Conservation (phyloP, 2,888 invertebrate genomes). For the Villa cingulata region DNA sequence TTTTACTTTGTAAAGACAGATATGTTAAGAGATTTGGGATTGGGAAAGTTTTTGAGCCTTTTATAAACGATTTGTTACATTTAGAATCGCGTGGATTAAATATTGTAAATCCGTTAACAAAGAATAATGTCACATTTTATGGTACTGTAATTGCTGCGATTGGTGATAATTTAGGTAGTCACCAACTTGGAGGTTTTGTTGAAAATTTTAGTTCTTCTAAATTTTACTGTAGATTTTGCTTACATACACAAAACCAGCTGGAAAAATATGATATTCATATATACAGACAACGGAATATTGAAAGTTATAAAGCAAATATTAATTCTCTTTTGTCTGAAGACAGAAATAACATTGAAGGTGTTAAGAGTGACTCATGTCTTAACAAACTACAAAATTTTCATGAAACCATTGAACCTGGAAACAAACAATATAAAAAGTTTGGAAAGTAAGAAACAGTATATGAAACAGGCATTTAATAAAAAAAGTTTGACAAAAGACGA, state of each 20-base stretch:
- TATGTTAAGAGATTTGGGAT: constrained; percentile 18
- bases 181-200: constrained; percentile 21
- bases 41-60: constrained; percentile 13
- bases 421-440: too few species aligned
- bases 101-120: constrained; percentile 1
- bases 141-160: constrained; percentile 17
- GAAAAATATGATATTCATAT: not conserved
- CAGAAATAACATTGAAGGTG: constrained; percentile 10
- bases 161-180: constrained; percentile 20
- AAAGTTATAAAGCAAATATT: not conserved
- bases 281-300: not conserved
- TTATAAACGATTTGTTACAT: constrained; percentile 17
- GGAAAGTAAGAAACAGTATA: too few species aligned
- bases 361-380: constrained; percentile 19
- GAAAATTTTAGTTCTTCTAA: constrained; percentile 18
- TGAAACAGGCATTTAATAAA: too few species aligned
- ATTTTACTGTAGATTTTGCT: constrained; percentile 20
- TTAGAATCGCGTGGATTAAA: constrained; percentile 18
- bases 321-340: too few species aligned
- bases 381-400: constrained; percentile 19
- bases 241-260: not conserved
- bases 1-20: constrained; percentile 19
- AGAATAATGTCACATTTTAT: constrained; percentile 10
- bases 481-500: too few species aligned
- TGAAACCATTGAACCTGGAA: constrained; percentile 4